A percentile compares a stretch with the other conserved stretches of the same genome.
Evolutionary conservation across 2,797 vertebrate genomes (phyloP).

Genomic region (Borostomias antarcticus): DNA sequence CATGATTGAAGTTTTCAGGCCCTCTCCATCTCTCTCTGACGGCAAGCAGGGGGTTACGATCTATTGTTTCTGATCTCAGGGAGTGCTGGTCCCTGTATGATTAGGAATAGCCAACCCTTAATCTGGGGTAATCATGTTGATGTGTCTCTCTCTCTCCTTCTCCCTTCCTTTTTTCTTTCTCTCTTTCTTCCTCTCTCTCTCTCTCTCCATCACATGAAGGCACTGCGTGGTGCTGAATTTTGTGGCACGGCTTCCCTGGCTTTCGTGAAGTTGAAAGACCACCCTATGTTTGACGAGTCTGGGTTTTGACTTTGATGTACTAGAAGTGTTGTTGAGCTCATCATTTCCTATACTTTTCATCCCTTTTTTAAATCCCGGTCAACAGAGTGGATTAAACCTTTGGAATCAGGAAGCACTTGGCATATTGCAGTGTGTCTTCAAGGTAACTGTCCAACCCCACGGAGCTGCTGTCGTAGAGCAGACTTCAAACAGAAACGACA

Average conservation of each 20-base stretch:
- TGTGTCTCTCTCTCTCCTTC: not conserved
- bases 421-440: too few relatives aligned
- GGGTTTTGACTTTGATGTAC: too few relatives aligned
- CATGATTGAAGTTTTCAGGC: not conserved
- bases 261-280: too few relatives aligned
- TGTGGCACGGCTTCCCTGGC: not conserved
- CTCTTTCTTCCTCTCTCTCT: not conserved
- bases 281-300: too few relatives aligned
- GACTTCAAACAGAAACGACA: too few relatives aligned
- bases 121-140: constrained; percentile 4
- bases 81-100: not conserved
- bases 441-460: too few relatives aligned
- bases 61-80: not conserved
- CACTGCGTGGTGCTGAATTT: not conserved
- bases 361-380: too few relatives aligned
- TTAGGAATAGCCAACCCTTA: not conserved
- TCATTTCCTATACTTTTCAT: too few relatives aligned
- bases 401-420: too few relatives aligned
- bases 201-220: not conserved
- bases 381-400: too few relatives aligned
- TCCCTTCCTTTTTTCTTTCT: not conserved
- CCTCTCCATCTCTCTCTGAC: not conserved
- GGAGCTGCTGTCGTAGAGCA: too few relatives aligned
- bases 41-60: not conserved
- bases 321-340: too few relatives aligned